phyloP scores from a whole-genome alignment of 2,113 vertebrate genomes.

The Calypte anna region DNA sequence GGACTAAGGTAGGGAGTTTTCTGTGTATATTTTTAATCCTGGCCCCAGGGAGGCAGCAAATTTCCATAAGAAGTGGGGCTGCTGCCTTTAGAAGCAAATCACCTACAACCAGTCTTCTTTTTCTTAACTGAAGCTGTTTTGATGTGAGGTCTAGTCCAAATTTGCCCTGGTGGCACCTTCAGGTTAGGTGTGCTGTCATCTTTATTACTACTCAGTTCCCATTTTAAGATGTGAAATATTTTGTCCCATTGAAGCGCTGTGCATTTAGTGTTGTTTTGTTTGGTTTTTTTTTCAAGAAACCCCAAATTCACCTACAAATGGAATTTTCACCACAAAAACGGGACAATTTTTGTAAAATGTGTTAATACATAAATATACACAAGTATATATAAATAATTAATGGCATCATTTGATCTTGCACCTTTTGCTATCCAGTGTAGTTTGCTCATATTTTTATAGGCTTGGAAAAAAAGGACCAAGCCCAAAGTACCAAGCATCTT shows the following conservation, averaged over 20 bases:
- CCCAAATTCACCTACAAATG: neutral
- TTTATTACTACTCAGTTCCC: neutral
- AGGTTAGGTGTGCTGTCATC: too few species aligned
- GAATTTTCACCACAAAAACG: neutral
- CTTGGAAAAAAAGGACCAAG: neutral
- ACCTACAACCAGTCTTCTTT: too few species aligned
- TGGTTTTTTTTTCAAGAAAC: neutral
- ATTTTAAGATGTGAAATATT: neutral
- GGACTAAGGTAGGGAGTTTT: too few species aligned
- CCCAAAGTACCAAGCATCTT: neutral
- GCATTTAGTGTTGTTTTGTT: neutral
- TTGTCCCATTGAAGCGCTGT: neutral
- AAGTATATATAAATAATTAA: neutral
- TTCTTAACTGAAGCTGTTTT: too few species aligned
- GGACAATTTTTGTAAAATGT: neutral
- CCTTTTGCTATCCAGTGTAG: neutral
- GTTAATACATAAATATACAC: neutral
- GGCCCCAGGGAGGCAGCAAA: too few species aligned
- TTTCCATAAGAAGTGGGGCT: too few species aligned
- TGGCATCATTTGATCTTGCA: rapidly evolving
- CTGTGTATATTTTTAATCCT: too few species aligned
- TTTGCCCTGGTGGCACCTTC: too few species aligned
- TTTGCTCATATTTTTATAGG: neutral
- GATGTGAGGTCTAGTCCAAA: too few species aligned
- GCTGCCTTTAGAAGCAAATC: too few species aligned